A percentile compares a stretch with the other conserved stretches of the same genome.
These are phyloP conservation scores for Ichneumoninae sp. DNA, from an alignment of 2,888 invertebrate species.

Conservation along the genomic window DNA sequence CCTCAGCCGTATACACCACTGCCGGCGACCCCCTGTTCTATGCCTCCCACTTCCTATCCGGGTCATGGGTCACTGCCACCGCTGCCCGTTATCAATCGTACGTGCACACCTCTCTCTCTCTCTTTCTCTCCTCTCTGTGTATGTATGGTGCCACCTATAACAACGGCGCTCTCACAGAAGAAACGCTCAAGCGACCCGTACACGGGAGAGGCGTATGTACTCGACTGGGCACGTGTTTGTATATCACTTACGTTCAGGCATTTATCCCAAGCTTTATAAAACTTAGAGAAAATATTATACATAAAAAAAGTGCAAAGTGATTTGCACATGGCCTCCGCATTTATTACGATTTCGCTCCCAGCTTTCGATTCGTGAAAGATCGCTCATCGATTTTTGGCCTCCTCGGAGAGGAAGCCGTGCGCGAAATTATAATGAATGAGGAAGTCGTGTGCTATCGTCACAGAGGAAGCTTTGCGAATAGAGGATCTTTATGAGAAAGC, in stretches of 20 bases:
- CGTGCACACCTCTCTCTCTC: slow-evolving; percentile 59
- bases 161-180: slow-evolving; percentile 47
- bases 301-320: not conserved
- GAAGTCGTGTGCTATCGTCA: not conserved
- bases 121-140: slow-evolving; percentile 41
- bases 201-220: slow-evolving; percentile 62
- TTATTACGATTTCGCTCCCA: not conserved
- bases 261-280: slow-evolving; percentile 59
- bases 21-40: slow-evolving; percentile 41
- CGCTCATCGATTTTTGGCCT: not conserved
- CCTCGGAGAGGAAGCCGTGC: not conserved
- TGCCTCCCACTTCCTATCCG: slow-evolving; percentile 76
- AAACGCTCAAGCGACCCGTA: slow-evolving; percentile 63
- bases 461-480: not conserved
- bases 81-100: slow-evolving; percentile 72
- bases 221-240: slow-evolving; percentile 63
- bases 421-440: not conserved
- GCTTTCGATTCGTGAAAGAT: not conserved
- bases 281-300: slow-evolving; percentile 17
- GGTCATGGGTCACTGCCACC: slow-evolving; percentile 84
- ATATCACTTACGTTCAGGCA: slow-evolving; percentile 41
- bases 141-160: slow-evolving; percentile 51
- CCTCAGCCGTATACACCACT: slow-evolving; percentile 54
- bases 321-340: too few relatives aligned
- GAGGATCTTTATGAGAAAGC: not conserved